phyloP scores from a whole-genome alignment of 2,113 vertebrate genomes.

The Sceloporus tristichus region DNA sequence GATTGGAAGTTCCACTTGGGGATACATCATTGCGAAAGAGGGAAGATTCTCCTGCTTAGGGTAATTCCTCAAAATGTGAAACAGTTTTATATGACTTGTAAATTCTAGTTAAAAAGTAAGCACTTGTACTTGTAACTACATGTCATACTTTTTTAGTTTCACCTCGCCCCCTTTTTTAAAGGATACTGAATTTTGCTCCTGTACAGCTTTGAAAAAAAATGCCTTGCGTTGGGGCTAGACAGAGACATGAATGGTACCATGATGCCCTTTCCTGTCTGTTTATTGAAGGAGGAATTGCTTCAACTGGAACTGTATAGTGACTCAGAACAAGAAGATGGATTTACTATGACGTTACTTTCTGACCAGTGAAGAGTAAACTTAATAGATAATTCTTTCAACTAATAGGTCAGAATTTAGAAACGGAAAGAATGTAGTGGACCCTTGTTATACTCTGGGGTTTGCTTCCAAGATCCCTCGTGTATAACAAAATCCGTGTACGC shows the following conservation, averaged over 20 bases:
- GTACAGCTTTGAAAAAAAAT: not conserved
- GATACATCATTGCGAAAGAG: not conserved
- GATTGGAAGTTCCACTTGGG: not conserved
- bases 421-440: no score
- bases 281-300: not conserved
- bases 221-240: not conserved
- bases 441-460: no score
- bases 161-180: not conserved
- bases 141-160: no score
- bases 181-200: not conserved
- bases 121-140: no score
- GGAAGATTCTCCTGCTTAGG: not conserved
- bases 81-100: not conserved
- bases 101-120: not conserved
- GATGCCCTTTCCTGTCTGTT: not conserved
- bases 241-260: no score
- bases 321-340: no score
- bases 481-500: no score
- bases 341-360: no score
- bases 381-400: no score
- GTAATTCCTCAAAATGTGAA: not conserved
- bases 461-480: no score
- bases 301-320: not conserved
- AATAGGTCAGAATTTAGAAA: no score
- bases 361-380: no score